These are phyloP conservation scores for Sander lucioperca DNA, from an alignment of 2,113 vertebrate genomes.

Conservation along the genomic window DNA sequence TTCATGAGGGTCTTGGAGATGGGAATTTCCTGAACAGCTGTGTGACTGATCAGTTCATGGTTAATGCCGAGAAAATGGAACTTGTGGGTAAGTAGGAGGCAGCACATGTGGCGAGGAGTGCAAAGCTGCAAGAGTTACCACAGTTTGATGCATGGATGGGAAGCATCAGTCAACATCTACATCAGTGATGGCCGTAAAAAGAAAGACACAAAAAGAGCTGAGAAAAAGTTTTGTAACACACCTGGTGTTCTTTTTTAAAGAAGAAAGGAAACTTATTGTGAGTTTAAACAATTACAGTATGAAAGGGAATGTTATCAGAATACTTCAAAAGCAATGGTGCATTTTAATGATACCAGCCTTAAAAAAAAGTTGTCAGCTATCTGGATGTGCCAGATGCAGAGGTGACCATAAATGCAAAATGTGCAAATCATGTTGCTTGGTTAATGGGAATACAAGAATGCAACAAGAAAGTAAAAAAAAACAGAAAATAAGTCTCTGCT, in stretches of 20 bases:
- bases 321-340: not conserved
- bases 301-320: not conserved
- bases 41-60: not conserved
- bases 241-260: not conserved
- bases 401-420: not conserved
- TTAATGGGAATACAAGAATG: not conserved
- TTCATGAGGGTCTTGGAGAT: not conserved
- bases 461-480: not conserved
- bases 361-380: not conserved
- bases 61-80: slow-evolving; percentile 21
- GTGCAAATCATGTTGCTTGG: not conserved
- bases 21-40: not conserved
- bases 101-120: slow-evolving; percentile 23
- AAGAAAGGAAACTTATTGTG: not conserved
- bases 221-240: not conserved
- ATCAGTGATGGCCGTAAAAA: not conserved
- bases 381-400: not conserved
- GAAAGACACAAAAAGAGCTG: not conserved
- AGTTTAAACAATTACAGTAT: not conserved
- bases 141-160: not conserved
- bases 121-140: slow-evolving; percentile 55
- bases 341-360: not conserved
- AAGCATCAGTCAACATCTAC: not conserved
- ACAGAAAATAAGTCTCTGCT: too few species aligned
- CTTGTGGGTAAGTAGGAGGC: not conserved